Base-by-base conservation (phyloP, 23 tunicate genomes). In the Corella eumyota region DNA sequence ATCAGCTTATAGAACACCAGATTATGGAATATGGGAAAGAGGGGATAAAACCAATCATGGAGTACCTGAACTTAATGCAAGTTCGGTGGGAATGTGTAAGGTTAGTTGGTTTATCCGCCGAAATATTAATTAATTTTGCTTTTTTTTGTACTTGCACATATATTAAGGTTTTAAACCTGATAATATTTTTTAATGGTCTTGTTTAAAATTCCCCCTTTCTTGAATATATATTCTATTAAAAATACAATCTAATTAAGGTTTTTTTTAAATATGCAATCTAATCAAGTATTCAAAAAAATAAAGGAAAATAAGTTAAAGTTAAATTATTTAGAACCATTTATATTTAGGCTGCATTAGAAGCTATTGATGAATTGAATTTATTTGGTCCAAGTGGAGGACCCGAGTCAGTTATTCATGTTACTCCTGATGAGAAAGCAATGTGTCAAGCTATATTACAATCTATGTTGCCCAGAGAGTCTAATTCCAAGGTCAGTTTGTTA, bases 1-100 rank as follows among this genome's bases (percentile, higher is more conserved):
- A 46, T 37, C 54, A 20, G 98, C 98, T 22, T 92, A 81, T 56
- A 75, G 92, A 11, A 92, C 98, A 3, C 92, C 92, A 6, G 98
- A 92, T 67, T 92, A 92, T 56, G 98, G 98, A 25, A 83, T 92
- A 7, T 92, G 98, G 98, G 98, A 92, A 46, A 48, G 98, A 51
- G 98, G 98, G 24, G 98, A 92, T 56, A 92, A 92, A 56, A 92
- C 98, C 2, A 92, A 92, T 56, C 98, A 92, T 46, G 98, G 98
- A 7, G 93, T 92, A 0, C 95, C 93, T 0, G 98, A 92, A 62
- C 47, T 92, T 17, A 92, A 92, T 71, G 98, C 98, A 26, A 85
- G 95, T 50, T 92, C 98, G 3, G 85, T 92, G 53, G 98, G 98
- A 44, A 92, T 92, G 98, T 92, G 98, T 56, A 88, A 88, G 77